phyloP scores from a whole-genome alignment of 1,140 invertebrate species.

The Hermetia illucens region DNA sequence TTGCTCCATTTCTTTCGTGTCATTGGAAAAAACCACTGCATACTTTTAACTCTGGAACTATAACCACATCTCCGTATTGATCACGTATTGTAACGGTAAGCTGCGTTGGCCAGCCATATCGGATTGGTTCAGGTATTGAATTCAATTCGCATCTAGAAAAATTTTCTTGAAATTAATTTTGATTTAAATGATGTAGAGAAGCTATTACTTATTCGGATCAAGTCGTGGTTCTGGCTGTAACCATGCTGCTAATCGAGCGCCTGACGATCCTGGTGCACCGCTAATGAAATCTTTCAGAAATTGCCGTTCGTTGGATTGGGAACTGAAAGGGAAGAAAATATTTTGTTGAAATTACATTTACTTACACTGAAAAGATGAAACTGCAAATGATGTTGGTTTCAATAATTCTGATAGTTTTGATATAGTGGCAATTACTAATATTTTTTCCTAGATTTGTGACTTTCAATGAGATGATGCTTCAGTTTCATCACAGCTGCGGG shows the following conservation, averaged over 20 bases:
- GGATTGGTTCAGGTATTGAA: conserved; percentile 57
- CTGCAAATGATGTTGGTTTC: no score
- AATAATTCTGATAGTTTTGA: no score
- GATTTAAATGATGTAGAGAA: no score
- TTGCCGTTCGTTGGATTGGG: conserved; percentile 78
- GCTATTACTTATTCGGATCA: conserved; percentile 54
- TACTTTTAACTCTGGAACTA: conserved; percentile 75
- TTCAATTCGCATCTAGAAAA: conserved; percentile 56
- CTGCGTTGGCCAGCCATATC: conserved; percentile 66
- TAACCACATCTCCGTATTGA: conserved; percentile 80
- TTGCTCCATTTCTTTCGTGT: conserved; percentile 12
- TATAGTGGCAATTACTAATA: no score
- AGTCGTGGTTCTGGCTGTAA: conserved; percentile 84
- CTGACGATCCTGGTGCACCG: conserved; percentile 72
- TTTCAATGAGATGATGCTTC: no score
- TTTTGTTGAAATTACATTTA: not conserved
- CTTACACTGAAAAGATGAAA: no score
- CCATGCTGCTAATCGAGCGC: conserved; percentile 85
- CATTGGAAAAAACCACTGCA: conserved; percentile 4
- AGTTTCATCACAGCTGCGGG: no score
- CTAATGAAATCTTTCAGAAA: conserved; percentile 89
- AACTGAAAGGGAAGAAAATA: conserved; percentile 35
- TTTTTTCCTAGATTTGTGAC: no score
- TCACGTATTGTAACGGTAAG: conserved; percentile 77
- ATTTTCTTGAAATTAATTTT: not conserved